These are phyloP conservation scores for Diploscapter pachys DNA, from an alignment of 1,140 invertebrate genomes.

Conservation along the genomic window DNA sequence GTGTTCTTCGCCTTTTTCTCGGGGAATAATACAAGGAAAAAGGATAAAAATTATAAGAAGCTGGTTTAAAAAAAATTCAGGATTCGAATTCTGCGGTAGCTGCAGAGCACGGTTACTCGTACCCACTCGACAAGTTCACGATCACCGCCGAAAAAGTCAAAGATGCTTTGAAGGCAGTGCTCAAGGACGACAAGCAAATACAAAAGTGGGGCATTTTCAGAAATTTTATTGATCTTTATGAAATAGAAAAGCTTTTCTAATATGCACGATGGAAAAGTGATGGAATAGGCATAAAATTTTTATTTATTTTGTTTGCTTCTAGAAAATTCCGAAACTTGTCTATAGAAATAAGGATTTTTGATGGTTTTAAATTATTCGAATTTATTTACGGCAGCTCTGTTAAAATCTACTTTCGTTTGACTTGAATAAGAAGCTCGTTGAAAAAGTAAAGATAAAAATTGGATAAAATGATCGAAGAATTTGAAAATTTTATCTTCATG, in stretches of 20 bases:
- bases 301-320: no score
- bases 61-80: not conserved
- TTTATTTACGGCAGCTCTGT: no score
- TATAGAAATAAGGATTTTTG: no score
- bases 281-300: no score
- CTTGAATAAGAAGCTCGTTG: no score
- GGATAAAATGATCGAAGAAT: not conserved
- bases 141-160: constrained; percentile 35
- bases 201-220: not conserved
- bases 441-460: no score
- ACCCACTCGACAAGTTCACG: constrained; percentile 40
- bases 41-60: no score
- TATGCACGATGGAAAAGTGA: no score
- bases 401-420: no score
- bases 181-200: constrained; percentile 1
- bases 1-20: constrained; percentile 24
- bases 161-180: constrained; percentile 18
- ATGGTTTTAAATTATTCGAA: no score
- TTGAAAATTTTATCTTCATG: not conserved
- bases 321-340: no score
- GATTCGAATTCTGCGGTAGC: constrained; percentile 40
- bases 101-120: constrained; percentile 26
- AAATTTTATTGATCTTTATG: not conserved
- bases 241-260: not conserved
- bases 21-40: not conserved